These are phyloP conservation scores for Halichoeres trimaculatus DNA, from an alignment of 2,113 vertebrate species.

Conservation along the genomic window DNA sequence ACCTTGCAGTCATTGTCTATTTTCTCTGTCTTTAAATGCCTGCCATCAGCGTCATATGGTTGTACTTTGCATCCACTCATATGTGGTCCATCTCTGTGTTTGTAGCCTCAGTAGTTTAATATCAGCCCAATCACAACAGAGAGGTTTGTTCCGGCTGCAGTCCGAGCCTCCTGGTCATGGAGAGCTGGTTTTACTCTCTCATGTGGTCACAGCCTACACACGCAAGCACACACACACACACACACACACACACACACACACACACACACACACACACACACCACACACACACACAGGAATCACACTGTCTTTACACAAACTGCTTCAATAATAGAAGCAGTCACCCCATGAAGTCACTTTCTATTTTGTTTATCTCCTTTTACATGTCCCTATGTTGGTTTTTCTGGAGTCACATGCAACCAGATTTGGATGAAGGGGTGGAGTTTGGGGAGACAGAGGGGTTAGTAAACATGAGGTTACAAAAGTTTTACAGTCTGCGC, in stretches of 20 bases:
- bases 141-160: slow-evolving; percentile 73
- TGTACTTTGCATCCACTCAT: slow-evolving; percentile 80
- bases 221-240: no score
- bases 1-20: slow-evolving; percentile 78
- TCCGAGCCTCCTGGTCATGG: slow-evolving; percentile 52
- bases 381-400: background rate
- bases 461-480: background rate
- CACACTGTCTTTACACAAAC: background rate
- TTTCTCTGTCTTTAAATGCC: slow-evolving; percentile 70
- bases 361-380: no score
- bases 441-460: background rate
- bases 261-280: background rate
- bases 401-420: background rate
- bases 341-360: background rate
- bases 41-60: slow-evolving; percentile 76
- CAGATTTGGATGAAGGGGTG: background rate
- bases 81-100: slow-evolving; percentile 71
- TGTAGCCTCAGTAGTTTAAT: slow-evolving; percentile 72
- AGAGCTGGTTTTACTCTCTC: slow-evolving; percentile 31
- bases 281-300: background rate
- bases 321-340: background rate
- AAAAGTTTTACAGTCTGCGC: background rate
- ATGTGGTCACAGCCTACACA: slow-evolving; percentile 26
- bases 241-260: background rate
- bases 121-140: slow-evolving; percentile 72